Percentiles rank a stretch among this genome's conserved stretches.
Evolutionary conservation across 2,888 invertebrate genomes (phyloP).

Genomic region (Clepsis dumicolana): DNA sequence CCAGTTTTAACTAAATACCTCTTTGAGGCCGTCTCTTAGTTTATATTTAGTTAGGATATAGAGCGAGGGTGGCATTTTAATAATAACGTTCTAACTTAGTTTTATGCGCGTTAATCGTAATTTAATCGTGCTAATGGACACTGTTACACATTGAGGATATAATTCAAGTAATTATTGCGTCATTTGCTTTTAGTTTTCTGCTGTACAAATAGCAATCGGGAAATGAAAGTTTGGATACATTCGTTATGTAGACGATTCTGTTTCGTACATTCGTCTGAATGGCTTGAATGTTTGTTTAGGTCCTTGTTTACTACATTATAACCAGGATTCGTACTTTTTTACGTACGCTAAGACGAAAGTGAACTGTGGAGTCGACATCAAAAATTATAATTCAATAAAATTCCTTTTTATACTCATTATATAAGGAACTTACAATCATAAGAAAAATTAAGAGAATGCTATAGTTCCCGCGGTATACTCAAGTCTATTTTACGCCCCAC

Average conservation of each 20-base stretch:
- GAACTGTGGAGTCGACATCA: no score
- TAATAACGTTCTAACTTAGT: slow-evolving; percentile 5
- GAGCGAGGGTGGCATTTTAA: slow-evolving; percentile 3
- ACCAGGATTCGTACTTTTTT: no score
- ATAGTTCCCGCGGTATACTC: no score
- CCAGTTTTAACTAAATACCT: slow-evolving; percentile 33
- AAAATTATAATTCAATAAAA: no score
- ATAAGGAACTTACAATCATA: no score
- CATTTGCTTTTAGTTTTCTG: background rate
- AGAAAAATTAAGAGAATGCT: no score
- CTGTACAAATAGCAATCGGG: background rate
- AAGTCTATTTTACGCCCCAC: no score
- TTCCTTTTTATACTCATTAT: no score
- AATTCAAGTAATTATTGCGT: background rate
- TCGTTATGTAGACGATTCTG: background rate
- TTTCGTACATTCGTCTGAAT: background rate
- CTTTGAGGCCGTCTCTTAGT: slow-evolving; percentile 14
- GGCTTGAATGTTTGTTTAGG: no score
- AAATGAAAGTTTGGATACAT: background rate
- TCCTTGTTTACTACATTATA: no score
- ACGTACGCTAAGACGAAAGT: no score
- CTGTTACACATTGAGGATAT: background rate
- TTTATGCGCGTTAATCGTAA: background rate
- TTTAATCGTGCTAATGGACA: slow-evolving; percentile 5
- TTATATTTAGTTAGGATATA: slow-evolving; percentile 12